Conservation (phyloP, 2,888 invertebrate species). For the Parascotia fuliginaria region DNA sequence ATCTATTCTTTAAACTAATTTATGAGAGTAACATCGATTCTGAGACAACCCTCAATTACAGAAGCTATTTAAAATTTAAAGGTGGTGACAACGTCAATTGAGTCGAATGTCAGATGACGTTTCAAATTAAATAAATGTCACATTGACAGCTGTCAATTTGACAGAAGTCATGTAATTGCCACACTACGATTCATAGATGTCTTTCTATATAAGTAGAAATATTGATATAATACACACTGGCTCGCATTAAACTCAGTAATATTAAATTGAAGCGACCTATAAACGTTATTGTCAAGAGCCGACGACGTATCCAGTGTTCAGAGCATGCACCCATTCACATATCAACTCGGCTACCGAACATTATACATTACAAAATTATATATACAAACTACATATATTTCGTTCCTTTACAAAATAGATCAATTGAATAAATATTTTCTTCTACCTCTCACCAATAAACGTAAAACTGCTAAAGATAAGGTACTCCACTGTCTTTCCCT, state of each 20-base stretch:
- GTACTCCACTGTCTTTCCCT: too few relatives aligned
- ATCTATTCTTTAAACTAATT: constrained; percentile 41
- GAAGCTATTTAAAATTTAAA: constrained; percentile 33
- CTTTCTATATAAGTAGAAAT: constrained; percentile 40
- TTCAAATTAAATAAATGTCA: constrained; percentile 2
- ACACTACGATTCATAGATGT: constrained; percentile 38
- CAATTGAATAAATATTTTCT: constrained; percentile 21
- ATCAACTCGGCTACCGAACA: constrained; percentile 28
- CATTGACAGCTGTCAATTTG: constrained; percentile 3
- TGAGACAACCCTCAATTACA: constrained; percentile 33
- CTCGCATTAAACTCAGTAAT: constrained; percentile 29
- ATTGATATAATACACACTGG: constrained; percentile 24
- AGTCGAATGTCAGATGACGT: neutral
- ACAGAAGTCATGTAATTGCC: constrained; percentile 8
- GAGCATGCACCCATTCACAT: constrained; percentile 16
- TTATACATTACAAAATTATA: constrained; percentile 34
- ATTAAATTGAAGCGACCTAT: constrained; percentile 40
- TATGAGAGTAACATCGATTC: constrained; percentile 43
- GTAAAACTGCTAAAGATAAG: too few relatives aligned
- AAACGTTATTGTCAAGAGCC: constrained; percentile 44
- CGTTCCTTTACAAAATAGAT: constrained; percentile 17
- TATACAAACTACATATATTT: constrained; percentile 33
- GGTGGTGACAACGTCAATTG: constrained; percentile 11
- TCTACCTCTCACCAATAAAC: too few relatives aligned
- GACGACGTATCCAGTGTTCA: constrained; percentile 27